phyloP scores from a whole-genome alignment of 2,797 vertebrate species.

The Onychomys arenicola region DNA sequence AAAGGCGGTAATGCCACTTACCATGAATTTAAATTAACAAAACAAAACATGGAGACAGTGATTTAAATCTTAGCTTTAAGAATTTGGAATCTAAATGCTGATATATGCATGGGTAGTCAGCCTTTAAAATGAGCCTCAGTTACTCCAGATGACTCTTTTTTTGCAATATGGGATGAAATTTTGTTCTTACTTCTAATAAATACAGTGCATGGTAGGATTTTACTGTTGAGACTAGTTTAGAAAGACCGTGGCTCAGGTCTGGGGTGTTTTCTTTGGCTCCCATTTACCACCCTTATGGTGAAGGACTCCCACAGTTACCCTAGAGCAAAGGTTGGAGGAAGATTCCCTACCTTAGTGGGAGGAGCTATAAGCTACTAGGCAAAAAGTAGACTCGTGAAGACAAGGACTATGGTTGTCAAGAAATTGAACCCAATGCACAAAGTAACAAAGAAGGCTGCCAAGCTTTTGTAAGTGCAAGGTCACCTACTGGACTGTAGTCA shows the following conservation, averaged over 20 bases:
- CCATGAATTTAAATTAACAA: not conserved
- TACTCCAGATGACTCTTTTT: not conserved
- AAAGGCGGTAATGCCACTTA: not conserved
- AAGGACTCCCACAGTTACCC: not conserved
- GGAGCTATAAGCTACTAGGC: not conserved
- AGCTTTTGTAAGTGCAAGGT: not conserved
- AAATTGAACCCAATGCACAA: not conserved
- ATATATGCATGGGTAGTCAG: not conserved
- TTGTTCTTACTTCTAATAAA: not conserved
- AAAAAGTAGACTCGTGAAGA: not conserved
- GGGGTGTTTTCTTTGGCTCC: not conserved
- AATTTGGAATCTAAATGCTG: not conserved
- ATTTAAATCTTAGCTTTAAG: conserved; percentile 1
- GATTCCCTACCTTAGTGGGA: not conserved
- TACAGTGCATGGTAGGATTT: not conserved
- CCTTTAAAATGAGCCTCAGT: not conserved
- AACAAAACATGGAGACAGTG: not conserved
- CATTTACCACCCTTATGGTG: not conserved
- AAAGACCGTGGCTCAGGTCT: not conserved
- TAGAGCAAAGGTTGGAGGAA: not conserved
- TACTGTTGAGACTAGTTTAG: not conserved
- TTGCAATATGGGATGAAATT: not conserved
- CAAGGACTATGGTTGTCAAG: not conserved
- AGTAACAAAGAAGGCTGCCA: not conserved
- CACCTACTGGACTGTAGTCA: not conserved